Percentiles rank a stretch among this genome's conserved stretches.
Evolutionary conservation across 2,113 vertebrate species (phyloP).

Genomic region (Eulemur rufifrons): DNA sequence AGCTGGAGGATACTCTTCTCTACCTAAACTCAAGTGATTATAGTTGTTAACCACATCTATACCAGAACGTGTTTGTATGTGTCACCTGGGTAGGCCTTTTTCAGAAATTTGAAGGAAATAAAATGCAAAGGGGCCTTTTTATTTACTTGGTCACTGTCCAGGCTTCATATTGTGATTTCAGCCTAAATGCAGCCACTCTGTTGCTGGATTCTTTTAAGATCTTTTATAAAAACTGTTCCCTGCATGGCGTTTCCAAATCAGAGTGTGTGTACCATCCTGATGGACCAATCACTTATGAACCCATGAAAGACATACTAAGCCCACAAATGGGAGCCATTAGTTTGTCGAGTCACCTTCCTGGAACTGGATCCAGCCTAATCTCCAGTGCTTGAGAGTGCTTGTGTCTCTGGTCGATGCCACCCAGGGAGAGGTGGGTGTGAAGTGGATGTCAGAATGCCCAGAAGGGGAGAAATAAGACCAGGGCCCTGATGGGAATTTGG

Average conservation of each 20-base stretch:
- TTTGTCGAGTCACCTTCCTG: background rate
- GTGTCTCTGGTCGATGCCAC: background rate
- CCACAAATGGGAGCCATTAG: too few species aligned
- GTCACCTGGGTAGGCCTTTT: background rate
- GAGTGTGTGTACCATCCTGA: background rate
- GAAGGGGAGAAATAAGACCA: background rate
- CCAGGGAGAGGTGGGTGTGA: rapidly evolving
- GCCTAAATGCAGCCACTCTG: background rate
- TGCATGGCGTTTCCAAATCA: background rate
- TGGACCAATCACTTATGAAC: background rate
- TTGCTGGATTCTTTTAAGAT: background rate
- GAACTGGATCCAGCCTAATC: background rate
- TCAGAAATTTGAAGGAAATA: background rate
- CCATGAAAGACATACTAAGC: background rate
- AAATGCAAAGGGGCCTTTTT: background rate
- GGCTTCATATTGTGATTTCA: background rate
- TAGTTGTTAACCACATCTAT: background rate
- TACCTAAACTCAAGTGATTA: background rate
- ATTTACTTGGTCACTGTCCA: background rate
- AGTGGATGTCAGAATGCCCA: background rate
- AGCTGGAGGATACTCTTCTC: background rate
- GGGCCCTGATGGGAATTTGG: rapidly evolving
- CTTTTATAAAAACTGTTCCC: background rate
- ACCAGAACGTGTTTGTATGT: background rate
- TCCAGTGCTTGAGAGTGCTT: background rate